Evolutionary conservation across 2,797 vertebrate genomes (phyloP), one percentile per base, ranked within the genome.

Genomic region (Echeneis naucrates): DNA sequence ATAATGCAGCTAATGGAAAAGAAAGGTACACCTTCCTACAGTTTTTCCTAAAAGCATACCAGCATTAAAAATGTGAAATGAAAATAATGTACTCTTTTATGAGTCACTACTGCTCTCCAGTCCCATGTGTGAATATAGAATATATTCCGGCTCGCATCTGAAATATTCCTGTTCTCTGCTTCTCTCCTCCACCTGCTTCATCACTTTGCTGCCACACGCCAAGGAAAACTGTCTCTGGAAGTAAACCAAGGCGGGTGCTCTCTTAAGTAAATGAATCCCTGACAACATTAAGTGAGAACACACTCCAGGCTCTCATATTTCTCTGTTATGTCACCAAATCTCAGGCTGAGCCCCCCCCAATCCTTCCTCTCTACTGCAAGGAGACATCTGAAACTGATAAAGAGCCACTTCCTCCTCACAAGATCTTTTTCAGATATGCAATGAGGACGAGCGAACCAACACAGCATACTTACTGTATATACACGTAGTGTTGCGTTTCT

Each of bases 271-370:
- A 70, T 61, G 75, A 73, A 65, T 86, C 68, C 66, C 83, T 64
- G 72, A 85, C 59, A 84, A 78, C 58, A 74, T 60, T 30, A 76
- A 84, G 81, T 38, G 72, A 89, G 78, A 77, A 86, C 50, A 55
- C 63, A 42, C 81, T 81, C 63, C 30, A 54, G 68, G 53, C 56
- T 84, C 91, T 89, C 57, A 8, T 68, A 84, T 90, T 86, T 72
- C 80, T 80, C 73, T 53, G 75, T 89, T 84, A 84, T 87, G 88
- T 90, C 86, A 89, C 65, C 48, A 79, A 72, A 72, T 81, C 73
- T 63, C 27, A 4, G 23, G 9, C 55, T 21, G 10, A 23, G 11
- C 24, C n/a, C 37, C 40, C n/a, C 32, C 45, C 10, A 13, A 10
- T 11, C 30, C 52, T 37, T 51, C 47, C 16, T 33, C 50, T 51